Base-by-base conservation (phyloP, 2,113 vertebrate genomes). In the Scytalopus superciliaris region DNA sequence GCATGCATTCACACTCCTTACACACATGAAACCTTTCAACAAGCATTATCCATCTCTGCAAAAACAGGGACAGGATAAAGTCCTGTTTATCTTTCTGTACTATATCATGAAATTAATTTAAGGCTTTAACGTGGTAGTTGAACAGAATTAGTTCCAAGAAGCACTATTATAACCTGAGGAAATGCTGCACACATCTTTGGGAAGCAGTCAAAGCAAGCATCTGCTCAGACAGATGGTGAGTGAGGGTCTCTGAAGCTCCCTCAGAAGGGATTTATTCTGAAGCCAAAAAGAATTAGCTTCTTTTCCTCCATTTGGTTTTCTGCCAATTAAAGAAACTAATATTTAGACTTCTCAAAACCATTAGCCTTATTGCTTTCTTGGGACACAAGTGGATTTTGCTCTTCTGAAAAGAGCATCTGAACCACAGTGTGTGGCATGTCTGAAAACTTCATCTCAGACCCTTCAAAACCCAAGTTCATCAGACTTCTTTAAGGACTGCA, bases 161-260 rank as follows among this genome's bases (percentile, higher is more conserved):
- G 52, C 81, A 45, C 40, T 47, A 7, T 44, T 59, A 70, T 33
- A 93, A 93, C 49, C 70, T 45, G 59, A 88, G 72, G 69, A 87
- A 88, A 80, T 70, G 75, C 83, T 70, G 74, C 23, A 40, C 15
- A 19, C 35, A 59, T 69, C 83, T 84, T 70, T 88, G 83, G 39
- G 87, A 84, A 88, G 37, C 7, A 3, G 53, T 57, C 78, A 92
- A 77, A 92, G 45, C 59, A 83, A 69, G 81, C 92, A 96, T 66
- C 92, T 95, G 92, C 85, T 94, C 76, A 70, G 74, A 79, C 90
- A 97, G 75, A 91, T 90, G 88, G 85, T 35, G 45, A 42, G 78
- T 50, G 59, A 94, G 91, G 89, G 91, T 94, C 91, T 77, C 80
- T 62, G 55, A 49, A 88, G 66, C 62, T 75, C 67, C 50, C 50